Evolutionary conservation across 1,140 invertebrate species (phyloP), one percentile per base, ranked within the genome.

Genomic region (Hydropsyche tenuis): DNA sequence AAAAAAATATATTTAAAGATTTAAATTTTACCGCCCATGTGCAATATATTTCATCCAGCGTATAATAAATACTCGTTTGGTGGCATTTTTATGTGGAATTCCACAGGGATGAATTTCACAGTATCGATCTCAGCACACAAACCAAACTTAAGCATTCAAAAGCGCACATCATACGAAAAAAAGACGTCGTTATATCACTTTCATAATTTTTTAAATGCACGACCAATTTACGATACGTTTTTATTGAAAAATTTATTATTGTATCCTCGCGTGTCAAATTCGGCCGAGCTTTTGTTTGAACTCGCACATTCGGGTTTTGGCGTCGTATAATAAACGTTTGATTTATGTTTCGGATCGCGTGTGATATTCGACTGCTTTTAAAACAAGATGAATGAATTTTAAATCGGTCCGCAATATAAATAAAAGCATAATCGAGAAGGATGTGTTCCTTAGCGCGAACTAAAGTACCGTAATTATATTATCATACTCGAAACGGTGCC

Each of bases 81-180:
- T 48, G 66, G 66, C 66, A 69, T 69, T 69, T 69, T 69, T 69
- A 69, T 69, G 66, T 30, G 45, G 46, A 53, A 69, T 69, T 69
- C 66, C 45, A 18, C 66, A 37, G 22, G 43, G 66, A 30, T 69
- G 66, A 69, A 27, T 51, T 66, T 66, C 18, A 23, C 60, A n/a
- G 23, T 14, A 27, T 27, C 60, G 60, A n/a, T 63, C n/a, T 20
- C 12, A 20, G 48, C 9, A 53, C 48, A 53, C 20, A n/a, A n/a
- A 20, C 48, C 48, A 53, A 18, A 9, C n/a, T 20, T 7, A 53
- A 53, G 18, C 45, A 12, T 46, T n/a, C 16, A 12, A 46, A 12
- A 2, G 45, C 14, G 11, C 2, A 20, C 48, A 18, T 18, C 48
- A 20, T 20, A 53, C 20, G 16, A 53, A 16, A 53, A 53, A 18